Conservation (phyloP, 2,888 invertebrate genomes). For the Siphonodentalium dalli region DNA sequence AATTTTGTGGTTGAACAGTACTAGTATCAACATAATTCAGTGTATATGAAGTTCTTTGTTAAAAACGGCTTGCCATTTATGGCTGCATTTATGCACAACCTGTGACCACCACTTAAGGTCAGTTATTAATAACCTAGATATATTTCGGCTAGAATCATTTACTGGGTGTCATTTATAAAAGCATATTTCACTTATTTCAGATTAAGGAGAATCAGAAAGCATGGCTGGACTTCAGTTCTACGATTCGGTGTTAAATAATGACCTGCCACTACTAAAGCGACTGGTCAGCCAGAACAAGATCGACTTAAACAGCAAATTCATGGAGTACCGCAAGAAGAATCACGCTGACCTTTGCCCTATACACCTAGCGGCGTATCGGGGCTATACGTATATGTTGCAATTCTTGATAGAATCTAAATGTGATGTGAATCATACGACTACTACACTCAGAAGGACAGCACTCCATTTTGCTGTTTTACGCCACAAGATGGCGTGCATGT, state of each 20-base stretch:
- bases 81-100: too few relatives aligned
- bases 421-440: constrained; percentile 62
- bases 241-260: constrained; percentile 64
- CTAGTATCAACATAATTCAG: too few relatives aligned
- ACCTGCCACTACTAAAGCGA: constrained; percentile 56
- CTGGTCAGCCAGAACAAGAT: constrained; percentile 62
- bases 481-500: constrained; percentile 64
- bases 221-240: constrained; percentile 63
- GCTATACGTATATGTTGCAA: constrained; percentile 62
- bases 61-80: too few relatives aligned
- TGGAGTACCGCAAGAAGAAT: constrained; percentile 62
- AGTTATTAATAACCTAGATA: too few relatives aligned
- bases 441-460: constrained; percentile 60
- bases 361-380: constrained; percentile 62
- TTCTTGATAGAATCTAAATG: constrained; percentile 60
- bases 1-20: too few relatives aligned
- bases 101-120: too few relatives aligned
- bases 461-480: constrained; percentile 64
- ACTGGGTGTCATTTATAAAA: too few relatives aligned
- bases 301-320: constrained; percentile 63
- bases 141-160: too few relatives aligned
- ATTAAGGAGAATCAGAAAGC: too few relatives aligned
- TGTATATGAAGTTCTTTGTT: too few relatives aligned
- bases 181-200: too few relatives aligned
- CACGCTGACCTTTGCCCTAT: constrained; percentile 63